A percentile compares a stretch with the other conserved stretches of the same genome.
These are phyloP conservation scores for Meiosimyza decipiens DNA, from an alignment of 2,888 invertebrate species.

Conservation along the genomic window DNA sequence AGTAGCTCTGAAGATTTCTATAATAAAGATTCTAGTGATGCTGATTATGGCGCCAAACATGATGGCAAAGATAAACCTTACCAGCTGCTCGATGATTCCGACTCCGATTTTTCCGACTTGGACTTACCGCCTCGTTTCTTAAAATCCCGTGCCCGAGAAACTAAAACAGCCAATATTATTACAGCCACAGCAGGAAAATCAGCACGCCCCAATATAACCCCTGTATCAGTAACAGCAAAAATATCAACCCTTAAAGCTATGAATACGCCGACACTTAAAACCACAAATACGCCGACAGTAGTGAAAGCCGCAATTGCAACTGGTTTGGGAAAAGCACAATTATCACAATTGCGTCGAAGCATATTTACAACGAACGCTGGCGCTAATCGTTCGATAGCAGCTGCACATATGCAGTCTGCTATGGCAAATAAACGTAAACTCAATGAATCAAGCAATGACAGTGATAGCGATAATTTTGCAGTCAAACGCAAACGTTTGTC, in stretches of 20 bases:
- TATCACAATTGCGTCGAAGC: slow-evolving; percentile 54
- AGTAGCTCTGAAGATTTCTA: slow-evolving; percentile 52
- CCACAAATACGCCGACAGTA: slow-evolving; percentile 1
- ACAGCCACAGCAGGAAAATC: slow-evolving; percentile 19
- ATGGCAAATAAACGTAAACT: slow-evolving; percentile 20
- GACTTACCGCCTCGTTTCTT: slow-evolving; percentile 12
- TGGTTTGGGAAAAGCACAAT: slow-evolving; percentile 36
- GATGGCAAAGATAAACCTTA: slow-evolving; percentile 53
- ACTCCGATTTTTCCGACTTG: slow-evolving; percentile 47
- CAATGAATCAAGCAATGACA: slow-evolving; percentile 19
- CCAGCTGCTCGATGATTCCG: slow-evolving; percentile 45
- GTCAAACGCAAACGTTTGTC: slow-evolving; percentile 13
- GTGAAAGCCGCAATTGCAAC: slow-evolving; percentile 17
- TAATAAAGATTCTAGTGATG: slow-evolving; percentile 49
- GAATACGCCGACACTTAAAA: slow-evolving; percentile 24
- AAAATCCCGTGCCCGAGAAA: slow-evolving; percentile 34
- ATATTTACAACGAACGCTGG: slow-evolving; percentile 46
- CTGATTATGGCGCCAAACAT: slow-evolving; percentile 44
- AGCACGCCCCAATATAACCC: not conserved
- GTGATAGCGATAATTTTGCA: slow-evolving; percentile 16
- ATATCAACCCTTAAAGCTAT: slow-evolving; percentile 24
- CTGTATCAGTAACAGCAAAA: slow-evolving; percentile 4
- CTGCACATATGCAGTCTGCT: not conserved
- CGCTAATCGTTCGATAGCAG: slow-evolving; percentile 34
- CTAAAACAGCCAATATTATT: not conserved